phyloP scores from a whole-genome alignment of 2,113 vertebrate genomes.

The Gallinago media region DNA sequence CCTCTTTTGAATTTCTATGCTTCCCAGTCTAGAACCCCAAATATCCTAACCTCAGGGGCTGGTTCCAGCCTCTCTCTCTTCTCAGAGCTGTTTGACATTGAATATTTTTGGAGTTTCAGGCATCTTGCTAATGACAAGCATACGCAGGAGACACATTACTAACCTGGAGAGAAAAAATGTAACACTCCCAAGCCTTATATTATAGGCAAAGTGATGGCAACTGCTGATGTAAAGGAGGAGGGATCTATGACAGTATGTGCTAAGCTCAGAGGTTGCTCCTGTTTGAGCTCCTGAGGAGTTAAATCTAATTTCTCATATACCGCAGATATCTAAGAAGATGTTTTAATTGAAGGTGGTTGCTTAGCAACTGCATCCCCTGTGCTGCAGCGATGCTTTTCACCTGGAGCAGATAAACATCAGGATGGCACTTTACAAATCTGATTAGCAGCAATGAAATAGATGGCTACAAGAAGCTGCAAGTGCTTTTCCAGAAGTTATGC shows the following conservation, averaged over 20 bases:
- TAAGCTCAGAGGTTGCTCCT: background rate
- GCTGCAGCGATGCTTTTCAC: conserved; percentile 54
- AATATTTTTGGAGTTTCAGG: background rate
- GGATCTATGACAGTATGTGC: background rate
- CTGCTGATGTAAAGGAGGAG: background rate
- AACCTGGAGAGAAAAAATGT: background rate
- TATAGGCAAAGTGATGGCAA: background rate
- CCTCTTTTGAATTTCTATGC: background rate
- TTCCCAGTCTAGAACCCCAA: background rate
- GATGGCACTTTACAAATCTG: conserved; percentile 53
- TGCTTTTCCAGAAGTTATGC: background rate
- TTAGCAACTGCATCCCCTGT: conserved; percentile 61
- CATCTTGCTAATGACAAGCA: background rate
- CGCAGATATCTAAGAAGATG: conserved; percentile 50
- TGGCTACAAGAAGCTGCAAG: background rate
- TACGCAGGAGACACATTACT: rapidly evolving
- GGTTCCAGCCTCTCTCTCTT: background rate
- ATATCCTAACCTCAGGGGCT: background rate
- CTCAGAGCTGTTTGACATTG: background rate
- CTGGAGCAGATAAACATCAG: conserved; percentile 67
- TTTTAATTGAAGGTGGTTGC: conserved; percentile 68
- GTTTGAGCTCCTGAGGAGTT: background rate
- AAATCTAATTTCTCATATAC: conserved; percentile 43
- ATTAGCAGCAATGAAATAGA: background rate
- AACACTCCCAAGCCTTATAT: background rate